Base-by-base conservation (phyloP, 2,113 vertebrate species). In the Lamprologus callipterus region DNA sequence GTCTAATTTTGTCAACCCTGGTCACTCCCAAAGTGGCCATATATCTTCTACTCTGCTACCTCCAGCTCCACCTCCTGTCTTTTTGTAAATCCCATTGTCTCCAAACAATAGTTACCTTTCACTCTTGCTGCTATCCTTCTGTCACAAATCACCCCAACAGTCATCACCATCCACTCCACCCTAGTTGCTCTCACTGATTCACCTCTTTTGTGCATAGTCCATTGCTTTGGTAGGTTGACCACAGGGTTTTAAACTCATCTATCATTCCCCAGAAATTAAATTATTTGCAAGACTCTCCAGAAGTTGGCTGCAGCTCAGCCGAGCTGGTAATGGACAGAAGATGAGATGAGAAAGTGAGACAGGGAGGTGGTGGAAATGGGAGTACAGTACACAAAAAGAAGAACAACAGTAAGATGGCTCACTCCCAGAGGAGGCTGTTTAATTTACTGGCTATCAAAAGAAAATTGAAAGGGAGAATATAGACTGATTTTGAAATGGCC, bases 341-440 rank as follows among this genome's bases (percentile, higher is more conserved):
- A 33, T 11, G 58, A 63, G 28, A 63, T 63, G 16, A 63, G 28
- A 63, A 11, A 63, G 16, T 63, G 28, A 33, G 58, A 19, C 28
- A 33, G 16, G 16, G 16, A 33, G 28, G 16, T 33, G 28, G 28
- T 60, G 5, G 57, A 60, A 0, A 60, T 60, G 9, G 28, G 57
- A 0, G 16, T 33, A 19, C 0, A 11, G 58, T 33, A 63, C 28
- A 0, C 58, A 63, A 1, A 33, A 19, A 60, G 58, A 2, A 60
- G 58, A 19, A 11, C 28, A 33, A 11, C 28, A 63, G 28, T 63
- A 63, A 63, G 9, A 63, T 19, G 16, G 28, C 7, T 63, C 16
- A 4, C 0, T 33, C 57, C 0, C 57, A 60, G 57, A 60, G 57
- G 1, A 33, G 57, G 57, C 28, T 19, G 28, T 60, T 60, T 60